Conservation (phyloP, 2,797 vertebrate genomes). For the Clamator glandarius region DNA sequence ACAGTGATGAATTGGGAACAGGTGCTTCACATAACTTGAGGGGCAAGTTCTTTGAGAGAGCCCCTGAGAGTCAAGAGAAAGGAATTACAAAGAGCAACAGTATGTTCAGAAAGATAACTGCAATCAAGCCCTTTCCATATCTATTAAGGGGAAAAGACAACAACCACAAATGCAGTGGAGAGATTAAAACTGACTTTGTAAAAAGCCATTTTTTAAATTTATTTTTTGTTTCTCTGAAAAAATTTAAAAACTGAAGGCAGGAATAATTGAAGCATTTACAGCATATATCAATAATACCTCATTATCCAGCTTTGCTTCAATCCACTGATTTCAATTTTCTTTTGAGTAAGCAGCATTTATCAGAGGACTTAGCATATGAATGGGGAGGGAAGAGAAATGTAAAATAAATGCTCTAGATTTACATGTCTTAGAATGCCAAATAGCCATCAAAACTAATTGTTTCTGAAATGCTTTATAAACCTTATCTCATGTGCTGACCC, state of each 20-base stretch:
- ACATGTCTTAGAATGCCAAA: constrained; percentile 76
- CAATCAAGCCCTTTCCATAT: constrained; percentile 72
- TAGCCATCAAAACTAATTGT: constrained; percentile 79
- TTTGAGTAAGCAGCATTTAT: constrained; percentile 77
- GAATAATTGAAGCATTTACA: constrained; percentile 81
- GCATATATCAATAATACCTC: constrained; percentile 80
- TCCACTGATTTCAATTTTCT: constrained; percentile 81
- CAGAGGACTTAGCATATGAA: constrained; percentile 81
- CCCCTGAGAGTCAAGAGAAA: constrained; percentile 57
- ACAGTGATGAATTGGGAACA: constrained; percentile 73
- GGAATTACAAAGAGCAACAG: constrained; percentile 61
- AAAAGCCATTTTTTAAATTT: constrained; percentile 55
- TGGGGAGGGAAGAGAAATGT: constrained; percentile 63
- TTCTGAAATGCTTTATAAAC: constrained; percentile 78
- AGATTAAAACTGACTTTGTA: constrained; percentile 77
- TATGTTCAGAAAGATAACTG: constrained; percentile 72
- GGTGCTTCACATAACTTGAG: constrained; percentile 65
- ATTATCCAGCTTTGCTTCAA: constrained; percentile 78
- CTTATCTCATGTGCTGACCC: constrained; percentile 77
- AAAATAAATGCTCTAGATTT: constrained; percentile 74
- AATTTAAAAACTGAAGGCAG: constrained; percentile 74
- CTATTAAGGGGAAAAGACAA: constrained; percentile 69
- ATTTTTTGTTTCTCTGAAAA: constrained; percentile 72
- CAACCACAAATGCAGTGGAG: constrained; percentile 69
- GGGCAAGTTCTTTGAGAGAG: constrained; percentile 42